Percentiles rank a stretch among this genome's conserved stretches.
phyloP scores from a whole-genome alignment of 1,140 invertebrate genomes.

The Drosophila kanapiae region DNA sequence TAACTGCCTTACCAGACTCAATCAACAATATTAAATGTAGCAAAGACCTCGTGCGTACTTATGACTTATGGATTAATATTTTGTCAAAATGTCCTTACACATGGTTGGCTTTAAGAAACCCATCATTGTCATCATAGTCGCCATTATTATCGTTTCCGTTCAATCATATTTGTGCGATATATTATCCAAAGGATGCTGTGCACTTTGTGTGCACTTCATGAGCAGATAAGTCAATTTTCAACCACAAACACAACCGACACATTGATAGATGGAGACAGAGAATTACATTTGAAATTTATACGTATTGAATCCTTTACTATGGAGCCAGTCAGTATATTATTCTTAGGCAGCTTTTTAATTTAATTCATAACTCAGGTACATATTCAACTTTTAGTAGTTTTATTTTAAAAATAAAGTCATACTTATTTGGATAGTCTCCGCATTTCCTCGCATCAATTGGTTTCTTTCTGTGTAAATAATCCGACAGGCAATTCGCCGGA shows the following conservation, averaged over 20 bases:
- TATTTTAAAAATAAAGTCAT: too few species aligned
- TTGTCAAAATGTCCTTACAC: constrained; percentile 27
- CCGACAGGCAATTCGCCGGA: constrained; percentile 25
- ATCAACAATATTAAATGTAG: too few species aligned
- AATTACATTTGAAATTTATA: constrained; percentile 7
- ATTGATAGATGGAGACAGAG: constrained; percentile 22
- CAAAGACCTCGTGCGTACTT: too few species aligned
- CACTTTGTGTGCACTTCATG: constrained; percentile 1
- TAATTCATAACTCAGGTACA: too few species aligned
- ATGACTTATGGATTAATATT: constrained; percentile 21
- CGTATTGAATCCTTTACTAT: too few species aligned
- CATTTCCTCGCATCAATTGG: neutral
- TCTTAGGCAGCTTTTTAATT: too few species aligned
- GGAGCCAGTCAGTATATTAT: too few species aligned
- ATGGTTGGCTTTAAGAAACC: constrained; percentile 2
- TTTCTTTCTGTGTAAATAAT: neutral
- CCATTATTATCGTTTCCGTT: constrained; percentile 1
- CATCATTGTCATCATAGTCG: neutral
- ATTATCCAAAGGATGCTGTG: constrained; percentile 1
- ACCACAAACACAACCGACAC: constrained; percentile 15
- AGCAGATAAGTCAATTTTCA: constrained; percentile 27
- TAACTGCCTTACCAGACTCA: too few species aligned
- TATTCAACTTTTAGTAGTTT: too few species aligned
- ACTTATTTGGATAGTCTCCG: neutral
- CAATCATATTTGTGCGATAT: constrained; percentile 5